Percentiles rank a stretch among this genome's conserved stretches.
These are phyloP conservation scores for Salvelinus sp. DNA, from an alignment of 2,113 vertebrate genomes.

Conservation along the genomic window DNA sequence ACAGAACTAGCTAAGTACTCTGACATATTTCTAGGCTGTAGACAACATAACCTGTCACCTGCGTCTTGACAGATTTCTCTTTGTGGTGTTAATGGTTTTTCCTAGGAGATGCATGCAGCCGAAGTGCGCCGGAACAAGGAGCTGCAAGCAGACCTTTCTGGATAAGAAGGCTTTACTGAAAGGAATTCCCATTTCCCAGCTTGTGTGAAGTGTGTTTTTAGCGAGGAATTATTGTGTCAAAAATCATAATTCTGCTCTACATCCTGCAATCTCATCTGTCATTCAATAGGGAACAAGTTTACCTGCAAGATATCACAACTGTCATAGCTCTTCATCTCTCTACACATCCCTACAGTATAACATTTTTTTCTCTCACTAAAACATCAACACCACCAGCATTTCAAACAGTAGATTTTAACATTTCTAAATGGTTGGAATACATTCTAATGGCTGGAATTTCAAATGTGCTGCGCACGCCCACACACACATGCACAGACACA, in stretches of 20 bases:
- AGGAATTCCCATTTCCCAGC: constrained; percentile 14
- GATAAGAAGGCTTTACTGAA: constrained; percentile 61
- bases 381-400: constrained; percentile 6
- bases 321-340: constrained; percentile 14
- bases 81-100: neutral
- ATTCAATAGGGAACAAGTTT: constrained; percentile 35
- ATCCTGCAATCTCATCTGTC: constrained; percentile 36
- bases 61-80: neutral
- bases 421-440: neutral
- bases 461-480: constrained; percentile 12
- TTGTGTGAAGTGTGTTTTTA: constrained; percentile 30
- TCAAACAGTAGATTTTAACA: constrained; percentile 21
- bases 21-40: neutral
- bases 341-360: constrained; percentile 21
- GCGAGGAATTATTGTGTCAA: constrained; percentile 33
- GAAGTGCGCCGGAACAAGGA: constrained; percentile 89
- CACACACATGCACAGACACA: neutral
- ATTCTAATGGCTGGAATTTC: constrained; percentile 5
- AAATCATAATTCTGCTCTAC: constrained; percentile 36
- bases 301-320: constrained; percentile 23
- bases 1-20: neutral
- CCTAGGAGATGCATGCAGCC: constrained; percentile 85
- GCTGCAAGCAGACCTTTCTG: constrained; percentile 83
- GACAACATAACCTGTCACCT: constrained; percentile 22
- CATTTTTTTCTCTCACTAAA: constrained; percentile 7